These are phyloP conservation scores for Drosophila algonquin DNA, from an alignment of 2,888 invertebrate species.

Conservation along the genomic window DNA sequence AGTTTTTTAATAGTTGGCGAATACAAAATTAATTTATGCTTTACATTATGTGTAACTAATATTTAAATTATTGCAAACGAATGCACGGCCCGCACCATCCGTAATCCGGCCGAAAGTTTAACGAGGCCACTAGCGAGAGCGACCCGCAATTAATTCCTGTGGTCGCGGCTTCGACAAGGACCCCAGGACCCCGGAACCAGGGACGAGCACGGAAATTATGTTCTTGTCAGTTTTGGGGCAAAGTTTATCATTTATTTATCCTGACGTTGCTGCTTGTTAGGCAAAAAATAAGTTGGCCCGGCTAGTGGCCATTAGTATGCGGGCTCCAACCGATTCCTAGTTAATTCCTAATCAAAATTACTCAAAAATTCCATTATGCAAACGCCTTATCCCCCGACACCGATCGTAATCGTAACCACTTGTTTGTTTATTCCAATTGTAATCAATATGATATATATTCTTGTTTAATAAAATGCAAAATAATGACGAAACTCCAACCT, in stretches of 20 bases:
- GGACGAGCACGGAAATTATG: constrained; percentile 55
- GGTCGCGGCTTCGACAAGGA: constrained; percentile 39
- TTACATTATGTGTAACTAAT: constrained; percentile 80
- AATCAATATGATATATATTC: constrained; percentile 28
- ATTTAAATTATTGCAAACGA: constrained; percentile 71
- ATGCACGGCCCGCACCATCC: constrained; percentile 11
- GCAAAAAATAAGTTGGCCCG: constrained; percentile 15
- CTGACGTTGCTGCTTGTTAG: constrained; percentile 43
- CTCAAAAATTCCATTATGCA: constrained; percentile 51
- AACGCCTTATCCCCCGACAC: constrained; percentile 2
- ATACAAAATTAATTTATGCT: constrained; percentile 80
- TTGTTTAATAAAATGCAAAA: constrained; percentile 29
- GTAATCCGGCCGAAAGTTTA: constrained; percentile 57
- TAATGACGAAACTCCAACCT: neutral
- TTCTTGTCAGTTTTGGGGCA: constrained; percentile 50
- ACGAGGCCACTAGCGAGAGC: constrained; percentile 37
- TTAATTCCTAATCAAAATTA: constrained; percentile 48
- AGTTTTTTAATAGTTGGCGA: constrained; percentile 78
- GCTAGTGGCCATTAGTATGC: constrained; percentile 53
- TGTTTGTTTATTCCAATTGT: constrained; percentile 43
- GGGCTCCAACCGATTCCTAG: constrained; percentile 58
- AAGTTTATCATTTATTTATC: constrained; percentile 64
- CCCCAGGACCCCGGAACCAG: neutral
- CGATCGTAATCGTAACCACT: neutral
- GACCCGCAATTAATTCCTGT: constrained; percentile 69